phyloP scores from a whole-genome alignment of 2,888 invertebrate genomes.

The Leucophora obtusa region DNA sequence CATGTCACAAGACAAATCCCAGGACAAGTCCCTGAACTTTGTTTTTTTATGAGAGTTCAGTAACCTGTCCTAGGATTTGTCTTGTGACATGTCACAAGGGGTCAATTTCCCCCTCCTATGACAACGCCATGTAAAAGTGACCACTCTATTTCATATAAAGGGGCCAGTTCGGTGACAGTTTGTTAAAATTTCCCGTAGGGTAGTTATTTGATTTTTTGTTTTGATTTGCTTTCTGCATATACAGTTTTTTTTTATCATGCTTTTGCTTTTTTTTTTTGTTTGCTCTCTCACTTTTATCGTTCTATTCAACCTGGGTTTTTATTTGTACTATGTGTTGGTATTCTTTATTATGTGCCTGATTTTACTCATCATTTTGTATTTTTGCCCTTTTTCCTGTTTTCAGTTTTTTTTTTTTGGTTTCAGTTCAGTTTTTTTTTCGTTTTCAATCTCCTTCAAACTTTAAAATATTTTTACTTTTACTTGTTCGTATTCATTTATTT shows the following conservation, averaged over 20 bases:
- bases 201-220: neutral
- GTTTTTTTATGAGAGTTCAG: too few species aligned
- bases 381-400: conserved; percentile 4
- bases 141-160: too few species aligned
- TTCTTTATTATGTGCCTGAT: conserved; percentile 49
- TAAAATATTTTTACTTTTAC: conserved; percentile 39
- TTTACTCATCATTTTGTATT: conserved; percentile 43
- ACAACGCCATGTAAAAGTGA: too few species aligned
- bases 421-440: neutral
- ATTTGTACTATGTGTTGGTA: conserved; percentile 18
- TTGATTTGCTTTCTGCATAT: conserved; percentile 1
- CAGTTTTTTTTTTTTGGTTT: neutral
- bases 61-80: too few species aligned
- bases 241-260: neutral
- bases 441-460: conserved; percentile 27
- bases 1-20: too few species aligned
- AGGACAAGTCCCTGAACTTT: too few species aligned
- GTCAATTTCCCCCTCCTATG: too few species aligned
- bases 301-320: neutral
- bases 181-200: too few species aligned
- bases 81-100: too few species aligned
- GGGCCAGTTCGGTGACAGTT: too few species aligned
- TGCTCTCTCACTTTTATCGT: neutral
- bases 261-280: too few species aligned
- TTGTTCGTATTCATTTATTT: conserved; percentile 8